Conservation (phyloP, 2,888 invertebrate species). For the Zelleria hepariella region DNA sequence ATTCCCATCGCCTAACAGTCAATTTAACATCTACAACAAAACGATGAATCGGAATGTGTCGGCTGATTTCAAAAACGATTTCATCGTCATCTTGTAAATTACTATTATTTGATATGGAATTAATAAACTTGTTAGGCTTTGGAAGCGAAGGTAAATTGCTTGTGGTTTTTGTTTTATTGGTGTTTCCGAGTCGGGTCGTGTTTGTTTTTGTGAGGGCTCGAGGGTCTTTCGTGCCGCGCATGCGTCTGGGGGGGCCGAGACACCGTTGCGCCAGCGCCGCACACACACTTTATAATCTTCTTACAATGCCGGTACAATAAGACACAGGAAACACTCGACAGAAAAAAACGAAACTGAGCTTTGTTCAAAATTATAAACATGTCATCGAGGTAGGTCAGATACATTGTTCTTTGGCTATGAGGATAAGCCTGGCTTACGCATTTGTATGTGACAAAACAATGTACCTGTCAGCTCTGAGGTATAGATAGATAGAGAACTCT, state of each 20-base stretch:
- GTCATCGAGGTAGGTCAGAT: background rate
- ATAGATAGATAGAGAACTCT: no score
- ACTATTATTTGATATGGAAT: constrained; percentile 68
- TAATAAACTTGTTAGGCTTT: constrained; percentile 72
- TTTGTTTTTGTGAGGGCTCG: constrained; percentile 63
- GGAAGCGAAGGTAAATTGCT: constrained; percentile 63
- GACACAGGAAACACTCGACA: background rate
- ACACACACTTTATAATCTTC: constrained; percentile 8
- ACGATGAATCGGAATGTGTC: constrained; percentile 56
- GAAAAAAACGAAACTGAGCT: background rate
- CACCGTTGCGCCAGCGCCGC: constrained; percentile 52
- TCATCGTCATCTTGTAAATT: constrained; percentile 63
- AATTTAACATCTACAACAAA: constrained; percentile 37
- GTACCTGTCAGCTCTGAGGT: no score
- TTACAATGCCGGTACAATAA: background rate
- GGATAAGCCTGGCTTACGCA: background rate
- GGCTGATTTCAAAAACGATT: constrained; percentile 57
- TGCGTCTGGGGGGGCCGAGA: constrained; percentile 67
- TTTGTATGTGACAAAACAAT: no score
- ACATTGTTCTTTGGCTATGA: background rate
- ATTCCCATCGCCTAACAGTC: constrained; percentile 4
- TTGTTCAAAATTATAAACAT: background rate
- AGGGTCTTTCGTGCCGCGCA: constrained; percentile 49
- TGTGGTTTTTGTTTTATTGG: constrained; percentile 61
- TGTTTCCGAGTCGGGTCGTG: constrained; percentile 61